These are phyloP conservation scores for Nephrotoma appendiculata DNA, from an alignment of 2,888 invertebrate species.

Conservation along the genomic window DNA sequence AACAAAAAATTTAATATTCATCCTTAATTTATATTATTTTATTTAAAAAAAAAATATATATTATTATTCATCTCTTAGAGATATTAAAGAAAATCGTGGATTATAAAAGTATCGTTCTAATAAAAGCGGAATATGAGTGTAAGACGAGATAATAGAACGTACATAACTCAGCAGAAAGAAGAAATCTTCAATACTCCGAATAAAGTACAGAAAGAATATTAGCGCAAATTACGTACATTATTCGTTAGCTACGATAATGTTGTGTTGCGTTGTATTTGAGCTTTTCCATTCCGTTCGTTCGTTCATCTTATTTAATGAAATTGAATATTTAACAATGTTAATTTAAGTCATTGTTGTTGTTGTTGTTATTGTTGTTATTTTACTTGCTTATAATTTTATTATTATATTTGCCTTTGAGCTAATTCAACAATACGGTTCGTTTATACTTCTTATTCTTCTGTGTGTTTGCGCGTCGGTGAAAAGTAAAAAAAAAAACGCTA, in stretches of 20 bases:
- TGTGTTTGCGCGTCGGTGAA: neutral
- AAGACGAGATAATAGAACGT: neutral
- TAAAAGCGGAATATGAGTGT: neutral
- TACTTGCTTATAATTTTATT: neutral
- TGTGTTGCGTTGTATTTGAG: neutral
- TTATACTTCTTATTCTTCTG: neutral
- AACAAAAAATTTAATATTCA: neutral
- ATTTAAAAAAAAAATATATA: neutral
- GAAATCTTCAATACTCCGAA: neutral
- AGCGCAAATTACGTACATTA: neutral
- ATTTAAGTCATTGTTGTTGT: neutral
- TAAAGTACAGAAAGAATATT: neutral
- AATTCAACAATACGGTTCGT: neutral
- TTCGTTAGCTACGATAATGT: neutral
- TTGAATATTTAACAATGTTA: neutral
- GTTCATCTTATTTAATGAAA: neutral
- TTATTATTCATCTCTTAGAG: neutral
- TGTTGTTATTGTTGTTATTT: neutral
- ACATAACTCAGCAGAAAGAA: too few relatives aligned
- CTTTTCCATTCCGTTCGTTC: neutral
- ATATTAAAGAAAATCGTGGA: neutral
- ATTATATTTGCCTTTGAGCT: neutral
- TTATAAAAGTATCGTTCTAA: neutral
- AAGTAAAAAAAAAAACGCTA: neutral
- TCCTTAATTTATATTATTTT: neutral